These are phyloP conservation scores for Myrmecobius fasciatus DNA, from an alignment of 2,113 vertebrate species.

Conservation along the genomic window DNA sequence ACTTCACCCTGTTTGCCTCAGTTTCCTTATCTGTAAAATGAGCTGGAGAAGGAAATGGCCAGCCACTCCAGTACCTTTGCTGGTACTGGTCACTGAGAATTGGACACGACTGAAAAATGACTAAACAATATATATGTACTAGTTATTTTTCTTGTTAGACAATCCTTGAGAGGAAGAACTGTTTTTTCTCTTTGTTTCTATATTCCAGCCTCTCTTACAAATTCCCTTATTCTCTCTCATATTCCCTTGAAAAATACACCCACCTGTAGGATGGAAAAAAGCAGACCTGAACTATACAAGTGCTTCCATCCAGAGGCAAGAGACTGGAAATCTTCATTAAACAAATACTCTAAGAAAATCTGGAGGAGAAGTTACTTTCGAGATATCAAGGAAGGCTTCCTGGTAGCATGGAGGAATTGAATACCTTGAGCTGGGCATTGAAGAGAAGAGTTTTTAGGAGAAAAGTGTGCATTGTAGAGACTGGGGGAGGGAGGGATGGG, in stretches of 20 bases:
- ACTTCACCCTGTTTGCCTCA: not conserved
- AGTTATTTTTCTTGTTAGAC: not conserved
- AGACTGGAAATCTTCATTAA: not conserved
- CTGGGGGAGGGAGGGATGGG: not conserved
- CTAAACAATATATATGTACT: not conserved
- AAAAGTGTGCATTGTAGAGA: not conserved
- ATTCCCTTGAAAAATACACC: not conserved
- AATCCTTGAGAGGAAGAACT: not conserved
- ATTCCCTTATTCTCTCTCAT: too few species aligned
- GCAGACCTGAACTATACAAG: not conserved
- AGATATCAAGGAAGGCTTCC: not conserved
- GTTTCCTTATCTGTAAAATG: not conserved
- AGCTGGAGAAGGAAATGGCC: not conserved
- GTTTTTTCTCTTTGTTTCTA: not conserved
- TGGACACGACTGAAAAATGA: not conserved
- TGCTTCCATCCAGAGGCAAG: not conserved
- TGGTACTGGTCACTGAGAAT: not conserved
- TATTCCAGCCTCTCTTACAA: not conserved
- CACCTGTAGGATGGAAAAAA: not conserved
- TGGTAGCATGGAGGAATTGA: not conserved
- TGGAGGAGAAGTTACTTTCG: not conserved
- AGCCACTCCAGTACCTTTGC: too few species aligned
- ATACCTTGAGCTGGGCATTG: not conserved
- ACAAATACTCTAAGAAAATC: not conserved
- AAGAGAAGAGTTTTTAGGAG: not conserved